Evolutionary conservation across 1,140 invertebrate species (phyloP), one percentile per base, ranked within the genome.

Genomic region (Mizuhopecten yessoensis): DNA sequence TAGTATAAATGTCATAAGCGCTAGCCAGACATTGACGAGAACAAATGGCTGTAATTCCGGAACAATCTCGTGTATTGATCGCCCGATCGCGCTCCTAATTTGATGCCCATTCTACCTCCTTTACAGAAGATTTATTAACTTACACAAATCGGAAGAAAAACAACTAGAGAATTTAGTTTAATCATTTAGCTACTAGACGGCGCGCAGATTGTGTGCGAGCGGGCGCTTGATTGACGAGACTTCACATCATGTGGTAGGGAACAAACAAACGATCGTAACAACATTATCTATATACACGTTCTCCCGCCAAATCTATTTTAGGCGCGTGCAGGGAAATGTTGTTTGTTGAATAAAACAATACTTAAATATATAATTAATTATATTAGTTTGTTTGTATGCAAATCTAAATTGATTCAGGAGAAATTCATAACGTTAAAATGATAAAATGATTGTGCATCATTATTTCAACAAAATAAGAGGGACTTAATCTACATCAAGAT

Each of bases 71-170:
- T n/a, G n/a, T 75, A 75, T 75, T 75, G 57, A 75, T 75, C 57
- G 57, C 57, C 57, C 5, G 57, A n/a, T 75, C 57, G 57, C 57
- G 57, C 57, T 75, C 57, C 57, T 75, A 75, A 75, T 75, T 75
- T 29, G 57, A 75, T 75, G 57, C 57, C 57, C 57, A 75, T 75
- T 75, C 57, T 75, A 75, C 57, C 57, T 75, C 57, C 57, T 75
- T 75, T 75, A 75, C 57, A 75, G 57, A 75, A 75, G 57, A 75
- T 75, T 75, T 75, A 75, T 75, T 75, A 75, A 75, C 57, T 75
- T 75, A 75, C 57, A 75, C 57, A 75, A 75, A 75, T 75, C 57
- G 57, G 57, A 75, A 75, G 57, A 75, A 75, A 75, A 75, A 75
- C 57, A 75, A 75, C 57, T 75, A 75, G 57, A 75, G 57, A 75